Conservation (phyloP, 2,888 invertebrate species). For the Lasioglossum malachurum region DNA sequence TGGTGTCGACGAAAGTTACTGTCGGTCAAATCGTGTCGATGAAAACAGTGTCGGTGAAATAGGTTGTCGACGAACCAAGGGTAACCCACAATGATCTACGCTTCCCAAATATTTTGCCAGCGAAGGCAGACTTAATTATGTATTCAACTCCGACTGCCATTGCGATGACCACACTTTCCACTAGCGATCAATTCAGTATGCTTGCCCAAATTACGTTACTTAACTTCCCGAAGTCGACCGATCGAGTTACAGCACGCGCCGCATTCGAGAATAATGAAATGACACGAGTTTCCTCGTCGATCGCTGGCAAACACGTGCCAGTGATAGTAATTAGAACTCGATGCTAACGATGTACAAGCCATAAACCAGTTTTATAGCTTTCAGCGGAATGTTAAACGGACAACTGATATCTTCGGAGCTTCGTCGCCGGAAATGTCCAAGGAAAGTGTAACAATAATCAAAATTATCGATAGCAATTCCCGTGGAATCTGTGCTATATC, state of each 20-base stretch:
- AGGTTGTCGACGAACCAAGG: too few relatives aligned
- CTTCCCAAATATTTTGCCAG: too few relatives aligned
- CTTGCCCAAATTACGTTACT: neutral
- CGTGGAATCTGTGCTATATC: neutral
- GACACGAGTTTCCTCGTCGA: neutral
- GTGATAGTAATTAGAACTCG: neutral
- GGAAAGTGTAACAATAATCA: neutral
- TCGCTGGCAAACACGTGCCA: neutral
- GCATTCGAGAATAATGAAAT: neutral
- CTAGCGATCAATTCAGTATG: neutral
- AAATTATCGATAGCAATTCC: neutral
- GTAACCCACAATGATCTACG: too few relatives aligned
- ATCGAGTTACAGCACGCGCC: neutral
- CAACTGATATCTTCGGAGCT: neutral
- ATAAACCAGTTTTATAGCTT: neutral
- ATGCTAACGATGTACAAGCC: neutral
- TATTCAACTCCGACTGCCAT: neutral
- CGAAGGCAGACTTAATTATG: neutral
- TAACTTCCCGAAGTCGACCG: neutral
- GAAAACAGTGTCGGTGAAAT: too few relatives aligned
- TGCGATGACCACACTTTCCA: neutral
- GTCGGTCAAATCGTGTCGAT: too few relatives aligned
- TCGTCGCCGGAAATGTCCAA: neutral
- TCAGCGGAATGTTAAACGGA: neutral
- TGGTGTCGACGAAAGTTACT: too few relatives aligned